phyloP scores from a whole-genome alignment of 1,140 invertebrate genomes.

The Aphelinus atriplicis region DNA sequence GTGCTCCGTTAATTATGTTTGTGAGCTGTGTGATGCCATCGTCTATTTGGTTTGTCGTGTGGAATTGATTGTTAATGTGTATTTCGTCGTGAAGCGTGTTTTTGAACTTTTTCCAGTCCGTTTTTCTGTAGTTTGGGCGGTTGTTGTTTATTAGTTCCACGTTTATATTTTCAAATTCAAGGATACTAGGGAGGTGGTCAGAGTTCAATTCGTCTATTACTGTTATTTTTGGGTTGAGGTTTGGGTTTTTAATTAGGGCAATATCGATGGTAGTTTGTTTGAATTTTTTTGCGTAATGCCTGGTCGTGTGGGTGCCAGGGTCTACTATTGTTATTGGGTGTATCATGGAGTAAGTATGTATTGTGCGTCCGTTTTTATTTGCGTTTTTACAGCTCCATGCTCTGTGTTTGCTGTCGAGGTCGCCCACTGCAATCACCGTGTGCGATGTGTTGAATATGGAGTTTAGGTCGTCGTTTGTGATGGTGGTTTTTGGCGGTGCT shows the following conservation, averaged over 20 bases:
- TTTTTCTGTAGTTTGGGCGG: conserved; percentile 2
- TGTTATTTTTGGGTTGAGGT: background rate
- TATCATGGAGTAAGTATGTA: background rate
- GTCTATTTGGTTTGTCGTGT: too few relatives aligned
- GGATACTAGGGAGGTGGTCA: conserved; percentile 8
- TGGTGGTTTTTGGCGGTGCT: conserved; percentile 27
- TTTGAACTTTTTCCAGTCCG: background rate
- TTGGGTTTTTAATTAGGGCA: conserved; percentile 15
- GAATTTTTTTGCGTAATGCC: too few relatives aligned
- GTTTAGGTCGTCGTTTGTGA: conserved; percentile 28
- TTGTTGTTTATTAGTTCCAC: background rate
- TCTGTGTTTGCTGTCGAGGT: conserved; percentile 43
- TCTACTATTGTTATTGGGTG: too few relatives aligned
- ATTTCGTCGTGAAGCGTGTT: background rate
- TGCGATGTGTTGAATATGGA: conserved; percentile 33
- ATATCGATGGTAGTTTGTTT: conserved; percentile 23
- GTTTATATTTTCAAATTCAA: background rate
- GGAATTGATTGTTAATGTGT: background rate
- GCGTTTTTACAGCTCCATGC: conserved; percentile 32
- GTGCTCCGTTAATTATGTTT: too few relatives aligned
- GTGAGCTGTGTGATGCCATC: too few relatives aligned
- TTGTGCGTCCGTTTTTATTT: conserved; percentile 36
- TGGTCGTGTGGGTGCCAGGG: too few relatives aligned
- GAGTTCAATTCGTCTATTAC: conserved; percentile 12
- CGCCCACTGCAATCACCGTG: conserved; percentile 26